These are phyloP conservation scores for Carpatolechia fugitivella DNA, from an alignment of 2,888 invertebrate genomes.

Conservation along the genomic window DNA sequence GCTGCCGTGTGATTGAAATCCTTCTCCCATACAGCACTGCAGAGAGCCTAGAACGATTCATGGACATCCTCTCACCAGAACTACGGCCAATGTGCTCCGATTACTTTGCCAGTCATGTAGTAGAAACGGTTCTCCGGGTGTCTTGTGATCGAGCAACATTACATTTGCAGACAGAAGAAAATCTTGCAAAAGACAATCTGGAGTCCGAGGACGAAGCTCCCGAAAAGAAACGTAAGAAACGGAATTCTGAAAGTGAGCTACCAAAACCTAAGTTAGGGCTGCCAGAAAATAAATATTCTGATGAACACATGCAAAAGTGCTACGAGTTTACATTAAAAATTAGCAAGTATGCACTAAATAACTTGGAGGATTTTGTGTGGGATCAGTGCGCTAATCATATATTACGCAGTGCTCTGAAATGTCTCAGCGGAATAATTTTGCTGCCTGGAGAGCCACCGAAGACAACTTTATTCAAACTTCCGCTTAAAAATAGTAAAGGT, in stretches of 20 bases:
- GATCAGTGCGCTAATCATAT: slow-evolving; percentile 89
- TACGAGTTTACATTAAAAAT: slow-evolving; percentile 83
- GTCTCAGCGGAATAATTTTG: slow-evolving; percentile 82
- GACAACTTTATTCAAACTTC: slow-evolving; percentile 56
- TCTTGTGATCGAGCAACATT: slow-evolving; percentile 75
- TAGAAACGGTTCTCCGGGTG: slow-evolving; percentile 83
- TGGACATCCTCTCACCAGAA: slow-evolving; percentile 81
- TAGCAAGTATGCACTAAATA: slow-evolving; percentile 88
- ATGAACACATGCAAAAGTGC: slow-evolving; percentile 77
- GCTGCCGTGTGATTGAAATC: slow-evolving; percentile 87
- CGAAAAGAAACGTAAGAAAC: slow-evolving; percentile 48
- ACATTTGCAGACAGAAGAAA: slow-evolving; percentile 40
- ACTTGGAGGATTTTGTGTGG: slow-evolving; percentile 90
- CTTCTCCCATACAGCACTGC: slow-evolving; percentile 84
- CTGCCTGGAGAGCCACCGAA: slow-evolving; percentile 68
- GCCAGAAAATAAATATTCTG: slow-evolving; percentile 47
- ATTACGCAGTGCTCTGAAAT: slow-evolving; percentile 84
- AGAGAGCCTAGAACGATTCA: slow-evolving; percentile 81
- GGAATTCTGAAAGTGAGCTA: slow-evolving; percentile 9
- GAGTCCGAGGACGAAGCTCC: slow-evolving; percentile 39
- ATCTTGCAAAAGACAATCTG: slow-evolving; percentile 6
- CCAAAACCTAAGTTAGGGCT: slow-evolving; percentile 21
- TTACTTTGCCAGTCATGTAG: slow-evolving; percentile 87
- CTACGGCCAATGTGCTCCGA: slow-evolving; percentile 86
- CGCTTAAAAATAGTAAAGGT: slow-evolving; percentile 44